Evolutionary conservation across 2,797 vertebrate genomes (phyloP).

Genomic region (Brotula barbata): DNA sequence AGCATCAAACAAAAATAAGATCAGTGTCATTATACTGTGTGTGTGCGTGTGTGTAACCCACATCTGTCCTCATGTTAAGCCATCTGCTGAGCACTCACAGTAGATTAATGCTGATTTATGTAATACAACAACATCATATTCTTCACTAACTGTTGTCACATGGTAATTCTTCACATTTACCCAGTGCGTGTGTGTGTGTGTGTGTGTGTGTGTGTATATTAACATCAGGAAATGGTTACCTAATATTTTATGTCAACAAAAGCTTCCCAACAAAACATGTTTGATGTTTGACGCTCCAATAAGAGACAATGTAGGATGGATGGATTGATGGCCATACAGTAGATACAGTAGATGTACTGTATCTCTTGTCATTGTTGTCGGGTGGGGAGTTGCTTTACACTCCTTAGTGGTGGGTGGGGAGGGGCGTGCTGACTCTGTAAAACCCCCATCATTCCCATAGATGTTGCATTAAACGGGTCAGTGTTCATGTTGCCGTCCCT

Average conservation of each 20-base stretch:
- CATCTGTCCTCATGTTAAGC: slow-evolving; percentile 34
- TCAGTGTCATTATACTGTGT: slow-evolving; percentile 1
- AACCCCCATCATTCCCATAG: slow-evolving; percentile 1
- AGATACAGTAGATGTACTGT: background rate
- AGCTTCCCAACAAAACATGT: no score
- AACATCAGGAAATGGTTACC: background rate
- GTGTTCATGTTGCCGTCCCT: slow-evolving; percentile 16
- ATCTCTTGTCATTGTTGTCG: background rate
- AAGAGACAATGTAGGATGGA: no score
- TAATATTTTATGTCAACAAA: no score
- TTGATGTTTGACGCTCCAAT: no score
- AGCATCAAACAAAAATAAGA: background rate
- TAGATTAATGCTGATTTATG: slow-evolving; percentile 35
- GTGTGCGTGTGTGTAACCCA: slow-evolving; percentile 2
- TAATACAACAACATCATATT: slow-evolving; percentile 14
- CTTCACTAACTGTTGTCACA: slow-evolving; percentile 2
- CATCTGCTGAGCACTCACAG: slow-evolving; percentile 40
- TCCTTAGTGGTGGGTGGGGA: background rate
- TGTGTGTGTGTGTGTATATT: background rate
- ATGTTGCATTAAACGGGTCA: slow-evolving; percentile 34
- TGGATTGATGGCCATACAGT: no score
- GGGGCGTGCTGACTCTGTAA: background rate
- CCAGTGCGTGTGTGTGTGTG: slow-evolving; percentile 5
- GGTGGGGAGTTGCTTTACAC: background rate
- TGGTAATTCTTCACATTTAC: background rate